phyloP scores from a whole-genome alignment of 1,140 invertebrate genomes.

The Trichoplusia ni region DNA sequence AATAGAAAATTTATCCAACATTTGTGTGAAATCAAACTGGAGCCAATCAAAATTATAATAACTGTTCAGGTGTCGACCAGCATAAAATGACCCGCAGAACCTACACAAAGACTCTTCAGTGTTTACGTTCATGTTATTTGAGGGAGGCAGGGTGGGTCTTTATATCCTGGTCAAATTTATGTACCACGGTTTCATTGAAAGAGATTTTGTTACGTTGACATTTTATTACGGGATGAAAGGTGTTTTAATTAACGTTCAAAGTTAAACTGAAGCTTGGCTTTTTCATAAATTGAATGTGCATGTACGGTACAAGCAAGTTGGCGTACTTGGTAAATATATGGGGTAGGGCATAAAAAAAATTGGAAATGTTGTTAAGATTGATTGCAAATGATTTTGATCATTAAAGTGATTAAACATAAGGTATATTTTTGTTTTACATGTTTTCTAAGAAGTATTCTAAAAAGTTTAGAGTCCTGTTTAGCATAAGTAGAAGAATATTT shows the following conservation, averaged over 20 bases:
- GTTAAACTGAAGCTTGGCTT: background rate
- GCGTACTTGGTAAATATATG: too few relatives aligned
- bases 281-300: background rate
- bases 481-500: too few relatives aligned
- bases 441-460: too few relatives aligned
- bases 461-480: too few relatives aligned
- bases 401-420: too few relatives aligned
- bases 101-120: background rate
- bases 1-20: conserved; percentile 47
- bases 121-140: background rate
- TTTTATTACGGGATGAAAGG: conserved; percentile 6
- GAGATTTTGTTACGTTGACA: conserved; percentile 25
- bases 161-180: conserved; percentile 31
- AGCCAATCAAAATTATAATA: conserved; percentile 65
- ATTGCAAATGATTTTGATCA: too few relatives aligned
- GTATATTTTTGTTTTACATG: too few relatives aligned
- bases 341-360: too few relatives aligned
- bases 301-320: too few relatives aligned
- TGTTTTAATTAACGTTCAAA: conserved; percentile 14
- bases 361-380: too few relatives aligned
- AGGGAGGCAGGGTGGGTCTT: conserved; percentile 1
- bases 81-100: conserved; percentile 2
- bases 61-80: conserved; percentile 45
- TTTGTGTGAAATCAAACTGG: conserved; percentile 37
- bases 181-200: conserved; percentile 25